These are phyloP conservation scores for Spisula solida DNA, from an alignment of 2,888 invertebrate species.

Conservation along the genomic window DNA sequence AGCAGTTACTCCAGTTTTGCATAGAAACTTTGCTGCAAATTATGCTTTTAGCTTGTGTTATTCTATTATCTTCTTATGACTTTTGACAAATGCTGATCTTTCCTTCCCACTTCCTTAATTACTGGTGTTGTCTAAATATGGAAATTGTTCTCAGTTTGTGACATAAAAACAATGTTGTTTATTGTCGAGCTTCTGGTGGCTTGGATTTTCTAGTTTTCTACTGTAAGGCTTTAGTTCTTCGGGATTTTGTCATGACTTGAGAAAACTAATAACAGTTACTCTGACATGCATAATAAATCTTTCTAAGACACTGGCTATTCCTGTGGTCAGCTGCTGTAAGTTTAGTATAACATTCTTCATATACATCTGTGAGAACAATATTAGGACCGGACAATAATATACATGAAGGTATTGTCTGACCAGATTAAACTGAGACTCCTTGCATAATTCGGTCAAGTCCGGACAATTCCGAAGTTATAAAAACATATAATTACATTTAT, in stretches of 20 bases:
- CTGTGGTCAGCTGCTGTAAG: neutral
- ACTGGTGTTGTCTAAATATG: neutral
- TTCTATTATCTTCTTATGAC: neutral
- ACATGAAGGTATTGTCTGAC: too few species aligned
- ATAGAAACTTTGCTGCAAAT: neutral
- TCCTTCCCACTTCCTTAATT: neutral
- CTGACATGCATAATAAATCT: neutral
- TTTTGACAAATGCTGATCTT: neutral
- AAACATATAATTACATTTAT: too few species aligned
- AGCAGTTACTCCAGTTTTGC: too few species aligned
- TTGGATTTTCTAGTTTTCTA: neutral
- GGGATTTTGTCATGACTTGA: neutral
- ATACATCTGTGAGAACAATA: too few species aligned
- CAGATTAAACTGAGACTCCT: too few species aligned
- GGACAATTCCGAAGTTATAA: too few species aligned
- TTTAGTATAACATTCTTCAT: too few species aligned
- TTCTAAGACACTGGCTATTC: neutral
- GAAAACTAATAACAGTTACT: neutral
- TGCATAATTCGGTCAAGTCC: too few species aligned
- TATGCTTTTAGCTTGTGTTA: neutral
- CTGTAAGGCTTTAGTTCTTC: neutral
- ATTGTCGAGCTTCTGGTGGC: neutral
- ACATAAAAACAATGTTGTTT: neutral
- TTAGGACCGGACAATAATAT: too few species aligned
- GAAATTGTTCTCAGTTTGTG: neutral